phyloP scores from a whole-genome alignment of 2,797 vertebrate species.

The Aplochiton taeniatus region DNA sequence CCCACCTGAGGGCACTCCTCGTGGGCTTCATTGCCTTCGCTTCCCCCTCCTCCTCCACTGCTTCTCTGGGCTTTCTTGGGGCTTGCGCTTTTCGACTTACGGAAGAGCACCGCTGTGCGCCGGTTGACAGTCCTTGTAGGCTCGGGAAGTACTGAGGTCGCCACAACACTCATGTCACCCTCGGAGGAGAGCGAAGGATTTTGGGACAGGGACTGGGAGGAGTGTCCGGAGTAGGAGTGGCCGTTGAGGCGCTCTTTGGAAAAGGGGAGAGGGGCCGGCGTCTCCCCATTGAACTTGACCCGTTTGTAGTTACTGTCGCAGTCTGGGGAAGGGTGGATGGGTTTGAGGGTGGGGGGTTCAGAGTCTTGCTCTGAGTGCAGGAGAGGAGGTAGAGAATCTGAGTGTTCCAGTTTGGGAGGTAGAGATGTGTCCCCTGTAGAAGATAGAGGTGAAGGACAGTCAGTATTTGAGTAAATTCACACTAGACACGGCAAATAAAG shows the following conservation, averaged over 20 bases:
- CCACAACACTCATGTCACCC: constrained; percentile 85
- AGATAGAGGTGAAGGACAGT: constrained; percentile 5
- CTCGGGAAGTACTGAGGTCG: constrained; percentile 86
- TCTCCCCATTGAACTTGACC: constrained; percentile 81
- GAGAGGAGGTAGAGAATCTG: constrained; percentile 90
- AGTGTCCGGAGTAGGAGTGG: constrained; percentile 64
- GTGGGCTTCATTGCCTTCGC: constrained; percentile 69
- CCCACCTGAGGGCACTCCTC: constrained; percentile 86
- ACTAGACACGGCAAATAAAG: no score
- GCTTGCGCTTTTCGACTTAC: constrained; percentile 90
- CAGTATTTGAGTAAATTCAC: no score
- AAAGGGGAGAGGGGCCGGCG: constrained; percentile 77
- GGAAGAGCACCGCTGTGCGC: constrained; percentile 91
- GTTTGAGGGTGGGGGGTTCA: constrained; percentile 95
- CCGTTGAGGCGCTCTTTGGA: constrained; percentile 81
- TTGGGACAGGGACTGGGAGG: constrained; percentile 78
- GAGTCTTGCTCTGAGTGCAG: constrained; percentile 88
- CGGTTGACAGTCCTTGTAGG: constrained; percentile 86
- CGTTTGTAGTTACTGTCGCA: constrained; percentile 81
- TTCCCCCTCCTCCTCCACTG: constrained; percentile 58
- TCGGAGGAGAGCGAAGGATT: constrained; percentile 77
- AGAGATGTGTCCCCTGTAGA: constrained; percentile 90
- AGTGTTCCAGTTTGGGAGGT: constrained; percentile 96
- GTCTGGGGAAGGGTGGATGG: constrained; percentile 86
- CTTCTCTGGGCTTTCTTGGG: constrained; percentile 82